Base-by-base conservation (phyloP, 2,797 vertebrate genomes). In the Rhabdophis nuchalis region DNA sequence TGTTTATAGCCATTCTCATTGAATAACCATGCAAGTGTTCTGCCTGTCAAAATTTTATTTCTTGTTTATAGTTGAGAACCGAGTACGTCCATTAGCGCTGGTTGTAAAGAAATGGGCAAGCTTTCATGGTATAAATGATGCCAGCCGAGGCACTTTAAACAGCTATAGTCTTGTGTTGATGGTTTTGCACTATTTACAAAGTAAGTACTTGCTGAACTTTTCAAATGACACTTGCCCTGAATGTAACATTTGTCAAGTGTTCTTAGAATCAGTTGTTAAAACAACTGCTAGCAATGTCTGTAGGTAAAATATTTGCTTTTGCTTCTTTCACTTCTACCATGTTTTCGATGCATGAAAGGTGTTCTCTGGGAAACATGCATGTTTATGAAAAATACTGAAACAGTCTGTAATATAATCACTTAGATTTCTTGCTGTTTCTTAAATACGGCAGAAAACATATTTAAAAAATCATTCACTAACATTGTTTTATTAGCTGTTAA, bases 131-230 rank as follows among this genome's bases (percentile, higher is more conserved):
- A 99, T 99, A 97, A 99, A 99, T 64, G 98, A 99, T 93, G 99
- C 99, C 96, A 99, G 99, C 97, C 98, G 98, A 94, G 99, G 99
- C 96, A 99, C 99, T 61, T 97, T 99, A 95, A 99, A 92, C 98
- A 99, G 99, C 98, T 99, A 99, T 96, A 98, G 98, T 90, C 98
- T 99, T 94, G 98, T 98, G 86, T 97, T 99, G 97, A 99, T 99
- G 99, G 98, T 98, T 96, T 97, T 99, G 96, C 98, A 99, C 98
- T 99, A 98, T 97, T 98, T 99, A 97, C 99, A 99, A 97, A 99
- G 99, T 99, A 97, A 98, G 99, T 98, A 96, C 94, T 53, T n/a
- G 64, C 89, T 91, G 4, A 20, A 0, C 0, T 92, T 23, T 91
- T 90, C 4, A 77, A 93, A 90, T 29, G 89, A 3, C 87, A 32